Evolutionary conservation across 2,888 invertebrate genomes (phyloP), one percentile per base, ranked within the genome.

Genomic region (Strigamia crassipes): DNA sequence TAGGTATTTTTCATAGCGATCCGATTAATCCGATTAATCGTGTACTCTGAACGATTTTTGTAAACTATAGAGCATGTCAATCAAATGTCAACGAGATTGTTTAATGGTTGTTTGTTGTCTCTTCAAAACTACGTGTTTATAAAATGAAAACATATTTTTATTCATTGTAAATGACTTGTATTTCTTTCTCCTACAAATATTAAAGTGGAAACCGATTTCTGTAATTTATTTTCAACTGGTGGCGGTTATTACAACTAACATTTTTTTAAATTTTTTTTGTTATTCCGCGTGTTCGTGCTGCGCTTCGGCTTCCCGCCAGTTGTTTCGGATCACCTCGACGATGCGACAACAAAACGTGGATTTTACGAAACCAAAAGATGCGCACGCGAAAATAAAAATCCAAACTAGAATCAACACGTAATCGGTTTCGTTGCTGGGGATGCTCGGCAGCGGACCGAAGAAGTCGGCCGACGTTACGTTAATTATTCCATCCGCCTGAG

Each of bases 271-370:
- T n/a, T n/a, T n/a, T n/a, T n/a, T n/a, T n/a, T 8, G 21, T 88
- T 88, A 94, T 85, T 94, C 93, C 86, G 90, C 91, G 87, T 94
- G 94, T 86, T 93, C 93, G 86, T 93, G 92, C 85, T 93, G 94
- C 31, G 93, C 95, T 86, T 95, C 95, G 3, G 94, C 93, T 87
- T 96, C 96, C 83, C 94, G 90, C 96, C 96, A 96, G 84, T 94
- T 94, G 85, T 93, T 93, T 86, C 94, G 92, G 13, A 95, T 90
- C 88, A 93, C 92, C 87, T 96, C 96, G 1, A 95, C 91, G 85
- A 96, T 92, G 89, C 93, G 92, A 82, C 89, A 91, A 92, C 94
- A 96, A 88, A 93, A 91, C 79, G 90, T 91, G 0, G 95, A 94
- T 86, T 93, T 92, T 51, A 92, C 92, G 82, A 94, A 92, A 86